Conservation (phyloP, 2,797 vertebrate species). For the Masticophis lateralis region DNA sequence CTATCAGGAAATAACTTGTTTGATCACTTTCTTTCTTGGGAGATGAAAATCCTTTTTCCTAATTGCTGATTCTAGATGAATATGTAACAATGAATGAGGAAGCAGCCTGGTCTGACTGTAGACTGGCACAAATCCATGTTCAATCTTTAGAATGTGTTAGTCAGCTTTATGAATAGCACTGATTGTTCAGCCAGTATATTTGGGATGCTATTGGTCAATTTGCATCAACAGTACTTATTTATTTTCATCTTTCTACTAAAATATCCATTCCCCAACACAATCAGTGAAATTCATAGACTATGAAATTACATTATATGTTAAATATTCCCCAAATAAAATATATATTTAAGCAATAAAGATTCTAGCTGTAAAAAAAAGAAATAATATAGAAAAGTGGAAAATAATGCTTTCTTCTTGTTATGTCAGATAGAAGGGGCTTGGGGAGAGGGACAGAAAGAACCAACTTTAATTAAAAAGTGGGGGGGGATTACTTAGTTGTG, state of each 20-base stretch:
- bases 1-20: background rate
- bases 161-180: conserved; percentile 11
- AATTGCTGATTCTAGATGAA: conserved; percentile 6
- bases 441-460: background rate
- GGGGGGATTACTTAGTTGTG: background rate
- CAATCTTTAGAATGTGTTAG: conserved; percentile 1
- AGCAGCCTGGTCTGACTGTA: background rate
- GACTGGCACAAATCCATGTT: background rate
- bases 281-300: background rate
- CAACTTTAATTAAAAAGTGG: background rate
- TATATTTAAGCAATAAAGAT: background rate
- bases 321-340: background rate
- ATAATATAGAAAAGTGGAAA: background rate
- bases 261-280: background rate
- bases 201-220: background rate
- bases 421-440: background rate
- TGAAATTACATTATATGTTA: background rate
- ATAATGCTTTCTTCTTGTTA: background rate
- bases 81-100: background rate
- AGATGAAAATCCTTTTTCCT: background rate
- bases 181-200: background rate
- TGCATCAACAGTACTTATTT: background rate
- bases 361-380: background rate
- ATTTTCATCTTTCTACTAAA: background rate
- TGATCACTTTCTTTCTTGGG: background rate